Evolutionary conservation across 2,113 vertebrate genomes (phyloP), one percentile per base, ranked within the genome.

Genomic region (Poeciliopsis retropinna): DNA sequence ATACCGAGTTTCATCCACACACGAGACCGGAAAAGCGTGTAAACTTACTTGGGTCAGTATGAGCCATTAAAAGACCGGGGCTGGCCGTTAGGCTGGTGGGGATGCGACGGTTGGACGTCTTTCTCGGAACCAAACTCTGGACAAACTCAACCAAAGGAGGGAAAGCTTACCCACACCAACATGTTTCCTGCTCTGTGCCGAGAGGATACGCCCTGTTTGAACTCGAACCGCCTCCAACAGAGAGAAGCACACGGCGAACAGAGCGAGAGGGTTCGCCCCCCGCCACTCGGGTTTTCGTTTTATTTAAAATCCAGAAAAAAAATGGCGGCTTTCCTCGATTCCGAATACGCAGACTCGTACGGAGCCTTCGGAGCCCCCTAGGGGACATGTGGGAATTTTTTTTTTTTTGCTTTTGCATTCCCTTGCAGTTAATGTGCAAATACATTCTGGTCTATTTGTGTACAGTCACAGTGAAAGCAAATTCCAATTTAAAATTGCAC

Each of bases 121-220:
- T 4, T 57, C 51, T 57, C 22, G 29, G 13, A 44, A 14, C 1
- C 1, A 3, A 0, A n/a, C 14, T 0, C 25, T 57, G 75, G 44
- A 78, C 32, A 72, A 25, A 60, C 29, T 12, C 5, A 34, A 60
- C 1, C 67, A 4, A 47, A 67, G 64, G 67, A 41, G 67, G 71
- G 11, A 54, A 27, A 72, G 65, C 1, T 13, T 0, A 1, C 29
- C 3, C 27, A 69, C 64, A 19, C 10, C 13, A 66, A 57, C 71
- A 73, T 44, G 62, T 75, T 92, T 91, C 91, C 89, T 80, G 76
- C 71, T 83, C 87, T 63, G 30, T 64, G 3, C 28, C 51, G 4
- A 62, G 34, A 5, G 75, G 62, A 83, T 54, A 88, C 90, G 84
- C 90, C 91, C 84, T 86, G 17, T 27, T 79, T 72, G 78, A 67